Conservation (phyloP, 2,797 vertebrate species). For the Cynodonichthys magdalenae region DNA sequence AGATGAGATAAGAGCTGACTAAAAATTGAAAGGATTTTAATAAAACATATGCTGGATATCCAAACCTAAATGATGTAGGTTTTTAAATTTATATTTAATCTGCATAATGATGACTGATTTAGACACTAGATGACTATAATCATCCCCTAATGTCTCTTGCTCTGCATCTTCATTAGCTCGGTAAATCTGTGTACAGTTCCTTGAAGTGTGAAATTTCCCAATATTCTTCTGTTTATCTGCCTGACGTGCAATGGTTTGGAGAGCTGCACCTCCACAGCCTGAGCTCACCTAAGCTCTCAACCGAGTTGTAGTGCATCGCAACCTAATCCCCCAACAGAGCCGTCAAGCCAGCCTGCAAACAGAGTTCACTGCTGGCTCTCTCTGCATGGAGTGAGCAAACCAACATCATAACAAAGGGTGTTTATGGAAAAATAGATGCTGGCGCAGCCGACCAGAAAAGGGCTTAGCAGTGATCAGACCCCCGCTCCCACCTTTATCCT, state of each 20-base stretch:
- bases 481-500: slow-evolving; percentile 98
- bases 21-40: slow-evolving; percentile 32
- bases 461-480: slow-evolving; percentile 99
- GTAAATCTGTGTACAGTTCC: slow-evolving; percentile 52
- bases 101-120: slow-evolving; percentile 74
- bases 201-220: slow-evolving; percentile 69
- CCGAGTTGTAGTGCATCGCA: slow-evolving; percentile 70
- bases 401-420: slow-evolving; percentile 96
- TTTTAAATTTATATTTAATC: slow-evolving; percentile 45
- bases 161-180: slow-evolving; percentile 72
- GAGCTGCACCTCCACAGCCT: slow-evolving; percentile 49
- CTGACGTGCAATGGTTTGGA: slow-evolving; percentile 34
- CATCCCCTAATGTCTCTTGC: slow-evolving; percentile 63
- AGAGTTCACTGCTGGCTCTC: slow-evolving; percentile 83
- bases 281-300: slow-evolving; percentile 72
- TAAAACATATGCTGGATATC: slow-evolving; percentile 25
- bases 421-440: slow-evolving; percentile 92
- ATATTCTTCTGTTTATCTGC: slow-evolving; percentile 43
- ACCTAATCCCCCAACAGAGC: slow-evolving; percentile 81
- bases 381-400: slow-evolving; percentile 86
- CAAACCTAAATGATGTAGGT: background rate
- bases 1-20: slow-evolving; percentile 14
- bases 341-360: slow-evolving; percentile 87
- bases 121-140: slow-evolving; percentile 72
- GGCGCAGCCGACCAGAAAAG: slow-evolving; percentile 96